Evolutionary conservation across 2,113 vertebrate genomes (phyloP).

Genomic region (Oryzias curvinotus): DNA sequence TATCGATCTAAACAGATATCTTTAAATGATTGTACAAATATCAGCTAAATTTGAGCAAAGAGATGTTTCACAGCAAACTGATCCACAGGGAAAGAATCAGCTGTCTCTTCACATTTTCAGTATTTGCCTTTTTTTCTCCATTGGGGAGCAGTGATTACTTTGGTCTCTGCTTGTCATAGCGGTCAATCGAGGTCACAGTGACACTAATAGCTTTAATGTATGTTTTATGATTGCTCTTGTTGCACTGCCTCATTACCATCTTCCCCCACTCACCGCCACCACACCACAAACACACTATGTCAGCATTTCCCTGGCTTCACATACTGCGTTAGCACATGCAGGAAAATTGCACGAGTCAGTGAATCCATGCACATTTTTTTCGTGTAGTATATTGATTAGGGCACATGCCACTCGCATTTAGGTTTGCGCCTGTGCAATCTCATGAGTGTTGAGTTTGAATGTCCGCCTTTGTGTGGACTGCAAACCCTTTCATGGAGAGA

Average conservation of each 20-base stretch:
- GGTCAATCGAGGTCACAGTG: slow-evolving; percentile 40
- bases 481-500: slow-evolving; percentile 21
- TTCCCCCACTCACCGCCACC: not conserved
- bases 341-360: not conserved
- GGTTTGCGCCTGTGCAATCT: slow-evolving; percentile 11
- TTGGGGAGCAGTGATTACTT: slow-evolving; percentile 20
- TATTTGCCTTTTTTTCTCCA: not conserved
- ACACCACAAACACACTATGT: slow-evolving; percentile 24
- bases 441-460: slow-evolving; percentile 3
- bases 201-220: slow-evolving; percentile 54
- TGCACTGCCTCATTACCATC: slow-evolving; percentile 32
- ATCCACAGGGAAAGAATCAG: not conserved
- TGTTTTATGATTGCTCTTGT: slow-evolving; percentile 39
- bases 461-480: not conserved
- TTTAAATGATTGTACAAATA: too few relatives aligned
- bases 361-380: slow-evolving; percentile 13
- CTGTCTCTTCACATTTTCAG: not conserved
- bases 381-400: slow-evolving; percentile 30
- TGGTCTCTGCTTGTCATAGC: slow-evolving; percentile 31
- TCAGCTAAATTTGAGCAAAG: too few relatives aligned
- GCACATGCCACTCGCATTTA: slow-evolving; percentile 34
- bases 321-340: slow-evolving; percentile 40
- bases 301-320: slow-evolving; percentile 51
- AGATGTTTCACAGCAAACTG: too few relatives aligned
- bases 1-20: too few relatives aligned